Evolutionary conservation across 2,888 invertebrate genomes (phyloP).

Genomic region (Rhagonycha fulva): DNA sequence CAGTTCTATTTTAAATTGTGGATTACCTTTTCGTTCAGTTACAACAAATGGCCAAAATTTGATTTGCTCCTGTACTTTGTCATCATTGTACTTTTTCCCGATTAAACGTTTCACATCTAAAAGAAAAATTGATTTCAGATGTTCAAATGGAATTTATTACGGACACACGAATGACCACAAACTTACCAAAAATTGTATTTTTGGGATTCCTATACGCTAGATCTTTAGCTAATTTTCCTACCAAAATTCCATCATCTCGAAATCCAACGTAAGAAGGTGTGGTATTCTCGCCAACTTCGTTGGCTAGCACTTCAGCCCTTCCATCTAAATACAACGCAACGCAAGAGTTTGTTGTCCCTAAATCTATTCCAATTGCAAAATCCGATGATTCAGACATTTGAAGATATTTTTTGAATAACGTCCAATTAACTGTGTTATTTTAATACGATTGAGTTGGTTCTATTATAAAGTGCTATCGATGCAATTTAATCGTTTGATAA

Average conservation of each 20-base stretch:
- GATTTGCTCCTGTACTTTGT: constrained; percentile 90
- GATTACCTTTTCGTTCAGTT: constrained; percentile 77
- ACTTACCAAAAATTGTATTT: constrained; percentile 91
- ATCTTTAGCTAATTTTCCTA: constrained; percentile 99
- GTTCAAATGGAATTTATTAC: not conserved
- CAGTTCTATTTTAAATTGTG: constrained; percentile 85
- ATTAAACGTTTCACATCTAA: constrained; percentile 96
- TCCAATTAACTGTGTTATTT: not conserved
- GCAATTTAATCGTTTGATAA: too few relatives aligned
- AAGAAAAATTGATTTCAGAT: constrained; percentile 39
- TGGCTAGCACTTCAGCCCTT: constrained; percentile 96
- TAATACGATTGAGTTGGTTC: too few relatives aligned
- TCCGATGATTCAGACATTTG: not conserved
- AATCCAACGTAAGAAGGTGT: constrained; percentile 98
- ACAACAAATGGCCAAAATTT: constrained; percentile 97
- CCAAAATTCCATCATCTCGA: constrained; percentile 94
- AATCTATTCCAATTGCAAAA: constrained; percentile 90
- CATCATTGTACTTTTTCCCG: constrained; percentile 92
- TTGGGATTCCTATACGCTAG: constrained; percentile 98
- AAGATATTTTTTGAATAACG: too few relatives aligned
- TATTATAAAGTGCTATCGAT: too few relatives aligned
- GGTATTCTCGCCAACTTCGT: constrained; percentile 97
- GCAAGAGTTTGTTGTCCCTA: constrained; percentile 88
- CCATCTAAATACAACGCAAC: constrained; percentile 97
- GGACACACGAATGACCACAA: too few relatives aligned